A percentile compares a stretch with the other conserved stretches of the same genome.
phyloP scores from a whole-genome alignment of 2,797 vertebrate species.

The Apodemus agrarius region DNA sequence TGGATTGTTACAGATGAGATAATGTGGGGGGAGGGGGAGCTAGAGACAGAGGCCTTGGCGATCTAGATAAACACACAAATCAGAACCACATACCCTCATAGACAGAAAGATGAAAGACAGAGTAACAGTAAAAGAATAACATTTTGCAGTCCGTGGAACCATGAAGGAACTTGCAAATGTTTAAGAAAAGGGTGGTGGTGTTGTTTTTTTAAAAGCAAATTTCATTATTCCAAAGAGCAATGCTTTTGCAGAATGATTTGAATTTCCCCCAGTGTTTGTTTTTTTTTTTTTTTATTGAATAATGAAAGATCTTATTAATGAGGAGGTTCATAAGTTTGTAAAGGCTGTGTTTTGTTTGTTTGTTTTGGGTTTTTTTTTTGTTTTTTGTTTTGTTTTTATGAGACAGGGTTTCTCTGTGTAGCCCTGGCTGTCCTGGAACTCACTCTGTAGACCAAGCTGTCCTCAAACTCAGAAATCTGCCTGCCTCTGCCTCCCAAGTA shows the following conservation, averaged over 20 bases:
- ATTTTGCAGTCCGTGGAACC: neutral
- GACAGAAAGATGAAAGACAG: neutral
- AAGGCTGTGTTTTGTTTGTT: too few species aligned
- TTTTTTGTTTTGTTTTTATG: too few species aligned
- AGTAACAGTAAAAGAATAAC: neutral
- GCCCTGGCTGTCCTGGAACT: too few species aligned
- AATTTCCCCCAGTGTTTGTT: neutral
- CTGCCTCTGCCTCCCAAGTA: too few species aligned
- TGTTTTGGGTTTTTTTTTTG: too few species aligned
- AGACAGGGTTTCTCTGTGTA: too few species aligned
- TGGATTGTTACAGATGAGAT: neutral
- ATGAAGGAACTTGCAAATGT: neutral
- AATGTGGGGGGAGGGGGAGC: neutral
- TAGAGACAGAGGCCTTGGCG: neutral
- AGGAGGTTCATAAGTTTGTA: too few species aligned
- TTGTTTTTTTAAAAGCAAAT: conserved; percentile 37
- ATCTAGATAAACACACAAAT: neutral
- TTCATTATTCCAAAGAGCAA: conserved; percentile 24
- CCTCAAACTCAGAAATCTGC: too few species aligned
- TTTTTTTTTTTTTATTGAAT: neutral
- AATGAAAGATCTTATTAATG: neutral
- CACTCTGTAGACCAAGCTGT: too few species aligned
- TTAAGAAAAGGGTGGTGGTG: neutral
- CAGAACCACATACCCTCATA: neutral
- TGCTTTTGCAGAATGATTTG: conserved; percentile 38